phyloP scores from a whole-genome alignment of 2,797 vertebrate genomes.

The Sebastes iracundus region DNA sequence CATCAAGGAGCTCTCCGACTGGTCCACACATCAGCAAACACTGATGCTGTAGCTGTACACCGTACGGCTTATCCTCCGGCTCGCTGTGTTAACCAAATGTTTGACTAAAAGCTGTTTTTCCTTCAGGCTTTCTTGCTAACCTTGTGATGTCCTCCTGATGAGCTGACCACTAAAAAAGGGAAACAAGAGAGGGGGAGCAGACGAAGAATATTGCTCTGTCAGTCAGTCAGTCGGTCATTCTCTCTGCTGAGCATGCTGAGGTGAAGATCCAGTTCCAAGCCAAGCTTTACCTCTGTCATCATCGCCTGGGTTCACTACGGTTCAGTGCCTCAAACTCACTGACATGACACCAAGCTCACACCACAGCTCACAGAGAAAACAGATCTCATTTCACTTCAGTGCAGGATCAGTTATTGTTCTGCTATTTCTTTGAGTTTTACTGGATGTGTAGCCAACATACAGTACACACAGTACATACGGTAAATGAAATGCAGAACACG shows the following conservation, averaged over 20 bases:
- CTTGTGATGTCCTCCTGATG: conserved; percentile 11
- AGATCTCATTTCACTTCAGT: conserved; percentile 52
- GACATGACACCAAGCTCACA: conserved; percentile 50
- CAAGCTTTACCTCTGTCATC: conserved; percentile 62
- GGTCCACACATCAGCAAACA: conserved; percentile 63
- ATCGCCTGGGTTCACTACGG: conserved; percentile 41
- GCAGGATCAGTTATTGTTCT: neutral
- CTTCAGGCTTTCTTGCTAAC: neutral
- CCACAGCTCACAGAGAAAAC: conserved; percentile 32
- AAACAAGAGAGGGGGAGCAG: conserved; percentile 27
- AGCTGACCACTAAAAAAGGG: conserved; percentile 22
- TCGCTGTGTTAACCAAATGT: neutral
- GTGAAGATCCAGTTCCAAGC: conserved; percentile 77
- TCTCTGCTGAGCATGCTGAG: conserved; percentile 53
- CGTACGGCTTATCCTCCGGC: neutral
- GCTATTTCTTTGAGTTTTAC: neutral
- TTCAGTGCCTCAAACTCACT: conserved; percentile 51
- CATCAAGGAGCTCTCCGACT: conserved; percentile 69
- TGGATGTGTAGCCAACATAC: conserved; percentile 8
- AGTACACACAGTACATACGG: neutral
- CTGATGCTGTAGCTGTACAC: conserved; percentile 30
- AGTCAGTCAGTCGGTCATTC: conserved; percentile 11
- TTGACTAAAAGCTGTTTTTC: neutral
- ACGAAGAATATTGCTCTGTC: conserved; percentile 36
- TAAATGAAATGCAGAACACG: conserved; percentile 2